These are phyloP conservation scores for Synergus laeviventris DNA, from an alignment of 2,888 invertebrate genomes.

Conservation along the genomic window DNA sequence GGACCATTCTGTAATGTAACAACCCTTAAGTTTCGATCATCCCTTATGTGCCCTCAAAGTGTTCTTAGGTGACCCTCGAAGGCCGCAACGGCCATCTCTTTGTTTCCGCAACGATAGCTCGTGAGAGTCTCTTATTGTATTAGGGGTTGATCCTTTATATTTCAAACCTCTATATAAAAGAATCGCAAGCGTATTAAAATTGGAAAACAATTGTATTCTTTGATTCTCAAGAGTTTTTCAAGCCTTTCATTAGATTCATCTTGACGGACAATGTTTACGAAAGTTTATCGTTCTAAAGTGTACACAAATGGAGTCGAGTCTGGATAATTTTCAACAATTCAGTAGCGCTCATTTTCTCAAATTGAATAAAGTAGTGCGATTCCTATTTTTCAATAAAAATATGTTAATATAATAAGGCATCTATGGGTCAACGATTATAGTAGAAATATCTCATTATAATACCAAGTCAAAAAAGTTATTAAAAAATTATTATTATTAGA, in stretches of 20 bases:
- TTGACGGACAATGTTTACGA: constrained; percentile 12
- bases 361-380: too few species aligned
- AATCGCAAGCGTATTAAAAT: background rate
- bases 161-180: constrained; percentile 1
- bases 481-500: too few species aligned
- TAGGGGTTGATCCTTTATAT: background rate
- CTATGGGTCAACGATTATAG: too few species aligned
- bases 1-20: constrained; percentile 45
- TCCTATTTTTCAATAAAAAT: too few species aligned
- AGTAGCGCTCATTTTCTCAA: too few species aligned
- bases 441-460: too few species aligned
- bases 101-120: constrained; percentile 18
- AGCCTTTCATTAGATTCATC: constrained; percentile 4
- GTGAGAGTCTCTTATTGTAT: background rate
- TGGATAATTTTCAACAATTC: background rate
- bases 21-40: constrained; percentile 58
- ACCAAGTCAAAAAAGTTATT: too few species aligned
- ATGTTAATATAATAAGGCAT: too few species aligned
- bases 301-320: background rate
- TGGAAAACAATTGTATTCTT: background rate
- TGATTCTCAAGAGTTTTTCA: background rate
- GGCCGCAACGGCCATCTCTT: constrained; percentile 25
- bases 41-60: constrained; percentile 35
- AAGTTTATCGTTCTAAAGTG: background rate
- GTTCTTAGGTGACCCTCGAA: constrained; percentile 29